These are phyloP conservation scores for Cheilosia grossa DNA, from an alignment of 2,888 invertebrate genomes.

Conservation along the genomic window DNA sequence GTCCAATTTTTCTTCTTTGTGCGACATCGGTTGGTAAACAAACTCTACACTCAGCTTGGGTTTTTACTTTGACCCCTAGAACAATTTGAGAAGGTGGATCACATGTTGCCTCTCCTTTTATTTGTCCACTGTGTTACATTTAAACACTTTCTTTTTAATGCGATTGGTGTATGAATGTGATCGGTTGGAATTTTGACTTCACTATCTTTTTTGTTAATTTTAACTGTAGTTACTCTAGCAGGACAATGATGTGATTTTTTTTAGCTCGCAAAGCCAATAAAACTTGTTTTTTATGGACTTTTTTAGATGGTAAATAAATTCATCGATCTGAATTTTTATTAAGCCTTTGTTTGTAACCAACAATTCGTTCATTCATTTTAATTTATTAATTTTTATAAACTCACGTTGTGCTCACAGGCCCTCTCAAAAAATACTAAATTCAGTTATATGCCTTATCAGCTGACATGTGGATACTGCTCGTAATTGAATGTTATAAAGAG, in stretches of 20 bases:
- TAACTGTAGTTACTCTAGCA: not conserved
- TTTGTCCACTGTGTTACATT: not conserved
- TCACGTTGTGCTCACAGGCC: no score
- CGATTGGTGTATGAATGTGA: constrained; percentile 14
- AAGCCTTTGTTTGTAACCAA: constrained; percentile 3
- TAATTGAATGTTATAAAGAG: no score
- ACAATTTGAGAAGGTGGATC: constrained; percentile 6
- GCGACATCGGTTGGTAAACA: constrained; percentile 30
- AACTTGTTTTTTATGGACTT: constrained; percentile 17
- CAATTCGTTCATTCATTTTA: no score
- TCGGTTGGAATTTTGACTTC: constrained; percentile 13
- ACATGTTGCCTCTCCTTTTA: not conserved
- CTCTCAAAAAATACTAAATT: no score
- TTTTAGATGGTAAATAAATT: constrained; percentile 7
- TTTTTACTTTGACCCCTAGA: constrained; percentile 1
- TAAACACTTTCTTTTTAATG: not conserved
- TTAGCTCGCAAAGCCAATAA: constrained; percentile 19
- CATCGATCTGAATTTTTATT: constrained; percentile 14
- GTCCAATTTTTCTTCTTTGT: constrained; percentile 12
- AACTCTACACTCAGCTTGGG: constrained; percentile 4
- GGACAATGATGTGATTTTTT: constrained; percentile 1
- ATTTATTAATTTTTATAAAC: no score
- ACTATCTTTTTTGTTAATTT: not conserved
- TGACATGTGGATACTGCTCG: no score
- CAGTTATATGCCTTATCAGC: no score